Evolutionary conservation across 2,797 vertebrate species (phyloP).

Genomic region (Graptemys geographica): DNA sequence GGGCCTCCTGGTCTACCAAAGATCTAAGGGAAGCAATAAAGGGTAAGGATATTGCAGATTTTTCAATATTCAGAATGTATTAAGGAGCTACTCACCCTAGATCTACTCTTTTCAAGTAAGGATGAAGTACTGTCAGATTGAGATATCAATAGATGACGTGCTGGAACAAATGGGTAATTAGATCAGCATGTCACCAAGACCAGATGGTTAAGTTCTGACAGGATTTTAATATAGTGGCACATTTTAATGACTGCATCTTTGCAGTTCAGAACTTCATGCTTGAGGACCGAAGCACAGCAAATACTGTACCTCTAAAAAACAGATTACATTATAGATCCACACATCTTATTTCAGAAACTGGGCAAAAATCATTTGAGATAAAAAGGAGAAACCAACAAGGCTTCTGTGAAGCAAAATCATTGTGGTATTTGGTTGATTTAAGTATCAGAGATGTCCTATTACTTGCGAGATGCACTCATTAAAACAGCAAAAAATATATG

Average conservation of each 20-base stretch:
- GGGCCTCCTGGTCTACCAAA: not conserved
- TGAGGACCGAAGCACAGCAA: slow-evolving; percentile 32
- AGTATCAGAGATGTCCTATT: not conserved
- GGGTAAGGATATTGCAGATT: not conserved
- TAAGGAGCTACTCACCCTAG: not conserved
- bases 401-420: slow-evolving; percentile 2
- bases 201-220: not conserved
- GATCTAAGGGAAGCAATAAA: not conserved
- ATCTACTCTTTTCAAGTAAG: not conserved
- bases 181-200: slow-evolving; percentile 14
- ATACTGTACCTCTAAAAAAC: not conserved
- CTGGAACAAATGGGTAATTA: slow-evolving; percentile 19
- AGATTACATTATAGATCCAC: slow-evolving; percentile 8
- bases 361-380: slow-evolving; percentile 1
- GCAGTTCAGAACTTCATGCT: not conserved
- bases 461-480: not conserved
- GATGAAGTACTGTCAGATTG: not conserved
- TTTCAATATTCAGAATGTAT: not conserved
- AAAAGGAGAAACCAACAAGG: not conserved
- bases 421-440: not conserved
- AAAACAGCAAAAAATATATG: slow-evolving; percentile 9
- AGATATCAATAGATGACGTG: not conserved
- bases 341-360: slow-evolving; percentile 1
- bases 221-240: slow-evolving; percentile 17
- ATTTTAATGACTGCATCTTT: not conserved